Evolutionary conservation across 2,113 vertebrate species (phyloP), one percentile per base, ranked within the genome.

Genomic region (Podarcis raffonei): DNA sequence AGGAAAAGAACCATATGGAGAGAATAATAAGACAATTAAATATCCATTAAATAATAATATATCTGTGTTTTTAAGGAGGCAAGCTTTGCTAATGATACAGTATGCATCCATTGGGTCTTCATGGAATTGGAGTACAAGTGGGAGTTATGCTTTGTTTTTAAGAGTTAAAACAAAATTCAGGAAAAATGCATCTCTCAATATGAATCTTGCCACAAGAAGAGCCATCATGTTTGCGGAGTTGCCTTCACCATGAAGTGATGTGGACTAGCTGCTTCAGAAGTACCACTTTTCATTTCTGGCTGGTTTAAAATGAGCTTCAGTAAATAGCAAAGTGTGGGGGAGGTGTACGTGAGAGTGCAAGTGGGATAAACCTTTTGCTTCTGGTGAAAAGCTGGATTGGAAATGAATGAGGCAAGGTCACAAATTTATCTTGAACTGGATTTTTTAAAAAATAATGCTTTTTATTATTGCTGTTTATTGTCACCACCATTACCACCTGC

Each of bases 21-120:
- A 94, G 95, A 96, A 97, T 96, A 97, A 97, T 94, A 97, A 96
- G 96, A 94, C 95, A 96, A 97, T 97, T 96, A 97, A 96, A 94
- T 96, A 96, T 95, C 93, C 96, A 97, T 97, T 97, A 97, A 96
- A 95, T 94, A 97, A 96, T 95, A 96, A 97, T 96, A 95, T 96
- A 97, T 96, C 93, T 96, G 94, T 95, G 96, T 96, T 97, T 97
- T 97, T 94, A 96, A 95, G 92, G 92, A 95, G 91, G 92, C 90
- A 83, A 95, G 91, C 80, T 91, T 95, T 95, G 95, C 96, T 93
- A 89, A 94, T 96, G 90, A 95, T 89, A 84, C 92, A 92, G 93
- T 96, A 93, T 94, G 69, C 89, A 95, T 92, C 94, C 92, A 94
- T 94, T 93, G 78, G 0, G 12, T 74, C 81, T 93, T 92, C 91